Conservation (phyloP, 2,797 vertebrate species). For the Loriculus beryllinus region DNA sequence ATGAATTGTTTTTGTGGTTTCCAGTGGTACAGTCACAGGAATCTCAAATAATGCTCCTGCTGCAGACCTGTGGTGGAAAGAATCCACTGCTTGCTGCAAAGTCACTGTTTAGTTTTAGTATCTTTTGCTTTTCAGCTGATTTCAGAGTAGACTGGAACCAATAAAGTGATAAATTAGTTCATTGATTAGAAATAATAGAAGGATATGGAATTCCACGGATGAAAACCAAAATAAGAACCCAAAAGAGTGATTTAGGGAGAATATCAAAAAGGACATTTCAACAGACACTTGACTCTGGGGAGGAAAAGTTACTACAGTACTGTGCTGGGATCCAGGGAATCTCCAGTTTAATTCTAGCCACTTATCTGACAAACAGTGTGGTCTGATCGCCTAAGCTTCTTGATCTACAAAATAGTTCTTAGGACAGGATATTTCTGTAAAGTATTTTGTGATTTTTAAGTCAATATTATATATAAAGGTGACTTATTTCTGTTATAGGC, state of each 20-base stretch:
- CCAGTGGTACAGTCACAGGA: neutral
- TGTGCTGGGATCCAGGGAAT: neutral
- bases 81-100: neutral
- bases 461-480: neutral
- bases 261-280: neutral
- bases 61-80: neutral
- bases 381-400: neutral
- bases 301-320: neutral
- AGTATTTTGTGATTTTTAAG: neutral
- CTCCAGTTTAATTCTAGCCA: neutral
- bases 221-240: neutral
- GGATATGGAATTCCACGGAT: neutral
- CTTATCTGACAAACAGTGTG: neutral
- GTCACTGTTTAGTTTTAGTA: neutral
- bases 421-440: neutral
- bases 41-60: neutral
- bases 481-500: neutral
- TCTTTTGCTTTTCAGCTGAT: neutral
- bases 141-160: neutral
- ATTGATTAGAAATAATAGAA: neutral
- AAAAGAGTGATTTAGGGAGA: neutral
- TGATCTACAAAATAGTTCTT: neutral
- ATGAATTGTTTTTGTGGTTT: neutral
- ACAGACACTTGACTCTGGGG: neutral
- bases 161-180: neutral